phyloP scores from a whole-genome alignment of 2,113 vertebrate genomes.

The Peromyscus maniculatus region DNA sequence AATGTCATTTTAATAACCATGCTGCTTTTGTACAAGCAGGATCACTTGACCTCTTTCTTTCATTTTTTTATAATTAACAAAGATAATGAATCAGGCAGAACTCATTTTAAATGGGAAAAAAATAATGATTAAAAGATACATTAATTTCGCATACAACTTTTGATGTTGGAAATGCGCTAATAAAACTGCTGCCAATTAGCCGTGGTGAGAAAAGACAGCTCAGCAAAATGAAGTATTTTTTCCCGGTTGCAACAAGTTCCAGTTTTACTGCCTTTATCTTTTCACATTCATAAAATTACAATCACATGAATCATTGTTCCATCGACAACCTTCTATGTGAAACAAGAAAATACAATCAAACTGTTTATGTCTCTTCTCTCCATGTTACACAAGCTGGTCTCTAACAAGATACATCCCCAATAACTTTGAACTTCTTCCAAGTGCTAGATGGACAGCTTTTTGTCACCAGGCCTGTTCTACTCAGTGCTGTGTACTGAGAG shows the following conservation, averaged over 20 bases:
- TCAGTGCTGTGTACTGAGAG: no score
- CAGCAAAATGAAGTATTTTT: conserved; percentile 39
- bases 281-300: neutral
- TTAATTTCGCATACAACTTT: conserved; percentile 67
- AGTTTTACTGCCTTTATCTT: conserved; percentile 35
- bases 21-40: conserved; percentile 43
- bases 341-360: neutral
- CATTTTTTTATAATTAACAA: conserved; percentile 44
- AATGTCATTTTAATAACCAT: neutral
- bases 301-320: neutral
- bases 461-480: neutral
- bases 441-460: neutral
- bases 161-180: conserved; percentile 63
- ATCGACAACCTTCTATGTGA: neutral
- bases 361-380: neutral
- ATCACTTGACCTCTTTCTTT: conserved; percentile 68
- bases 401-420: no score
- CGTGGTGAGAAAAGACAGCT: conserved; percentile 31
- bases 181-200: conserved; percentile 43
- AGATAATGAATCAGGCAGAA: conserved; percentile 68
- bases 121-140: conserved; percentile 63
- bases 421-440: neutral
- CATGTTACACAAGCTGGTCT: neutral
- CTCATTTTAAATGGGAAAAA: conserved; percentile 59
- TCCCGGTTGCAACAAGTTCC: neutral